A percentile compares a stretch with the other conserved stretches of the same genome.
Evolutionary conservation across 1,140 invertebrate genomes (phyloP).

Genomic region (Drosophila aff.): DNA sequence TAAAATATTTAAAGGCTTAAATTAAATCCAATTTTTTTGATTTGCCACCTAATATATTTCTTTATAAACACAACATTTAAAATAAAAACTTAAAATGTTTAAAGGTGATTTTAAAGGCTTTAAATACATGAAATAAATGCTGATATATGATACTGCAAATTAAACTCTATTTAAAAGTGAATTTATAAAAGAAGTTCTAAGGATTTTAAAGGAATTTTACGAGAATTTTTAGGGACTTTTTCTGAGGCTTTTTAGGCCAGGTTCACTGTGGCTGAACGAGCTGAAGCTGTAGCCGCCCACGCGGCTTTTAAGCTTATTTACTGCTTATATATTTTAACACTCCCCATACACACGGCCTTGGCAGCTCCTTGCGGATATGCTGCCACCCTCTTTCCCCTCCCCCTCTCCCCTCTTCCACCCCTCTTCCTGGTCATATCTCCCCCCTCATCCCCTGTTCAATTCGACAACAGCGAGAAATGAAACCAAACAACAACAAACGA

Average conservation of each 20-base stretch:
- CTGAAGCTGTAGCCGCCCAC: slow-evolving; percentile 30
- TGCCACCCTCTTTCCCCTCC: neutral
- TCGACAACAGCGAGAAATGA: slow-evolving; percentile 33
- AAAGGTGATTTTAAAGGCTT: neutral
- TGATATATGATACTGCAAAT: neutral
- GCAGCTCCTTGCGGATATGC: slow-evolving; percentile 27
- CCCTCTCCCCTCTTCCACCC: neutral
- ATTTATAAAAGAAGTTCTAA: no score
- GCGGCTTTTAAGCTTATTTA: slow-evolving; percentile 81
- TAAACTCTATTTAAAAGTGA: neutral
- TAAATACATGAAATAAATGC: neutral
- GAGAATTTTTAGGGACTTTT: accelerated
- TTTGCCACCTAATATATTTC: neutral
- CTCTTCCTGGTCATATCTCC: neutral
- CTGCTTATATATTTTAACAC: slow-evolving; percentile 81
- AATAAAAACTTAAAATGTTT: neutral
- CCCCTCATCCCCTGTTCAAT: neutral
- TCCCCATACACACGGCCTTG: slow-evolving; percentile 1
- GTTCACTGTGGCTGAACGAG: slow-evolving; percentile 22
- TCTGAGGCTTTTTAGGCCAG: neutral
- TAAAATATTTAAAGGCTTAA: no score
- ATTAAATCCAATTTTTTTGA: no score
- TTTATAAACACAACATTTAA: neutral
- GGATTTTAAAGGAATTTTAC: no score
- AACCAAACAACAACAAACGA: slow-evolving; percentile 54